A percentile compares a stretch with the other conserved stretches of the same genome.
These are phyloP conservation scores for Phyto melanocephala DNA, from an alignment of 2,888 invertebrate genomes.

Conservation along the genomic window DNA sequence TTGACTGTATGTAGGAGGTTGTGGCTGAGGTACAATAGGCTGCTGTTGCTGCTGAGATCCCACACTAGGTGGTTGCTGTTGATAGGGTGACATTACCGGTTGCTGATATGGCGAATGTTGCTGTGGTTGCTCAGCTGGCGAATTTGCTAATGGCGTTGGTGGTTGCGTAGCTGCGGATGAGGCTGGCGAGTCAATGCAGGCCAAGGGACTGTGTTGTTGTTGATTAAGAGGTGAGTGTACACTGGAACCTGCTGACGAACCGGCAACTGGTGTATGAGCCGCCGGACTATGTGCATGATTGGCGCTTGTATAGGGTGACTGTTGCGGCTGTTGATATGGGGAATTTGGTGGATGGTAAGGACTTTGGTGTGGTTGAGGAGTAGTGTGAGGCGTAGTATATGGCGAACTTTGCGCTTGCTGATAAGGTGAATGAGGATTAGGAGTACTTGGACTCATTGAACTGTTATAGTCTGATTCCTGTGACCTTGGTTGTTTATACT, in stretches of 20 bases:
- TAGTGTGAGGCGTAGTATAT: conserved; percentile 74
- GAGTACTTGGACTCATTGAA: conserved; percentile 80
- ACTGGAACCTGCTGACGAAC: conserved; percentile 54
- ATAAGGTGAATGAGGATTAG: conserved; percentile 80
- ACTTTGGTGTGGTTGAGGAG: conserved; percentile 78
- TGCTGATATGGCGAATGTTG: conserved; percentile 79
- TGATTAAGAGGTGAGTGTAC: conserved; percentile 68
- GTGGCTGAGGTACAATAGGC: conserved; percentile 51
- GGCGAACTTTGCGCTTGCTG: conserved; percentile 80
- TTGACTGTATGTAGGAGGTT: conserved; percentile 70
- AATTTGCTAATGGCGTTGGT: conserved; percentile 74
- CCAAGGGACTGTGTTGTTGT: conserved; percentile 73
- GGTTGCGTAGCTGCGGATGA: conserved; percentile 76
- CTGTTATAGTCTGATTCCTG: conserved; percentile 81
- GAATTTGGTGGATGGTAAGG: conserved; percentile 75
- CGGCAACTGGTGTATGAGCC: conserved; percentile 49
- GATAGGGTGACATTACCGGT: conserved; percentile 80
- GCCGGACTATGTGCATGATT: conserved; percentile 69
- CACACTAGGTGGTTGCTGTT: conserved; percentile 69
- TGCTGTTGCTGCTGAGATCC: conserved; percentile 59
- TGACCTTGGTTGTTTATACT: conserved; percentile 80
- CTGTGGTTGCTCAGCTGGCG: conserved; percentile 74
- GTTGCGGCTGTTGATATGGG: conserved; percentile 69
- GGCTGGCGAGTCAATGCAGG: conserved; percentile 73
- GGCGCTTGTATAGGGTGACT: conserved; percentile 68